phyloP scores from a whole-genome alignment of 1,140 invertebrate species.

The Tenebrio molitor region DNA sequence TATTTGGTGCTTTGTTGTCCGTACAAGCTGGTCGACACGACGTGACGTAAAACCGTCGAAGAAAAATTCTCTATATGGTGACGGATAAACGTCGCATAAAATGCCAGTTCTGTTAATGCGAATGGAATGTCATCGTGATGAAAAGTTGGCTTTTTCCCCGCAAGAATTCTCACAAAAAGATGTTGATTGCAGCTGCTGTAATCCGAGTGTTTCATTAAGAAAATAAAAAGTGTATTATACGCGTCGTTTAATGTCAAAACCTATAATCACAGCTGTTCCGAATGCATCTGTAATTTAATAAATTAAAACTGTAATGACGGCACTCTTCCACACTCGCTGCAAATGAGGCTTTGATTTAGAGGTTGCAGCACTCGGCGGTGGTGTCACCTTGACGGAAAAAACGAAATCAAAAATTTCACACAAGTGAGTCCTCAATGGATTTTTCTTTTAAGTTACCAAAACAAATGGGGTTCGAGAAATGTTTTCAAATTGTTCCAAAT shows the following conservation, averaged over 20 bases:
- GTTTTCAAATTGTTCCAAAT: neutral
- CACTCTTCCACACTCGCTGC: no score
- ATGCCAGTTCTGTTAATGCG: neutral
- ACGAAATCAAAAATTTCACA: no score
- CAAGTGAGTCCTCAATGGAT: neutral
- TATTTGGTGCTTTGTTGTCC: no score
- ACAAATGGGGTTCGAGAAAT: neutral
- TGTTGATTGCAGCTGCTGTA: slow-evolving; percentile 12
- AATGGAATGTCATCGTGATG: slow-evolving; percentile 20
- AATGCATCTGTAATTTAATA: slow-evolving; percentile 6
- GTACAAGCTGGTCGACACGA: no score
- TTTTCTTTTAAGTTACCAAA: neutral
- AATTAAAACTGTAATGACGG: slow-evolving; percentile 8
- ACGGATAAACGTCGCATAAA: neutral
- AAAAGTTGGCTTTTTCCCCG: slow-evolving; percentile 10
- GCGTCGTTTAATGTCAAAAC: slow-evolving; percentile 14
- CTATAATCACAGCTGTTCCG: slow-evolving; percentile 6
- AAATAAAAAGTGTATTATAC: slow-evolving; percentile 12
- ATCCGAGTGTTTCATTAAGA: slow-evolving; percentile 18
- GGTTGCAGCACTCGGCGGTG: no score
- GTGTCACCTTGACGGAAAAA: no score
- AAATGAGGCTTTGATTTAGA: no score
- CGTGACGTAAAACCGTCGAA: no score
- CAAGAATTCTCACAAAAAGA: slow-evolving; percentile 18
- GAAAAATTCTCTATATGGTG: no score